A percentile compares a stretch with the other conserved stretches of the same genome.
Evolutionary conservation across 92 coral and sea anemone species (phyloP).

Genomic region (Diadumene lineata): DNA sequence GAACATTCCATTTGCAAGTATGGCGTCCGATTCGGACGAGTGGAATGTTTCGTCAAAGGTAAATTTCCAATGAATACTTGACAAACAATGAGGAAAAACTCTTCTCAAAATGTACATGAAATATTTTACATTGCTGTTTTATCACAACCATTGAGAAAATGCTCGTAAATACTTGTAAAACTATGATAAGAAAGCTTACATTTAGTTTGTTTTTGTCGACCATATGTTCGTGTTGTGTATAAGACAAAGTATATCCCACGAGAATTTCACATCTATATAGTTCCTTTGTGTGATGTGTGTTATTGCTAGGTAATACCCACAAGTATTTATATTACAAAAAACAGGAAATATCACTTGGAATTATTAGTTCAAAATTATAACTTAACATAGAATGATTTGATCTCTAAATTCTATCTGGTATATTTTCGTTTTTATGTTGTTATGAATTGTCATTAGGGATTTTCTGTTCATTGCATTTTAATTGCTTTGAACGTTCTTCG

Average conservation of each 20-base stretch:
- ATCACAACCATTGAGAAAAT: background rate
- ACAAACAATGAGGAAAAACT: background rate
- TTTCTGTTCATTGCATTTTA: too few relatives aligned
- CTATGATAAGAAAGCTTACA: background rate
- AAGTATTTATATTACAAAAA: too few relatives aligned
- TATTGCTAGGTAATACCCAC: too few relatives aligned
- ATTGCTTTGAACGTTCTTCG: background rate
- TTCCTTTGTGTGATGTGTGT: too few relatives aligned
- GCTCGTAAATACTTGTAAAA: background rate
- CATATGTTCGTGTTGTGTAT: background rate
- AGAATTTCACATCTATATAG: background rate
- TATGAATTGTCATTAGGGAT: too few relatives aligned
- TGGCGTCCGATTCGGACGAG: conserved; percentile 30
- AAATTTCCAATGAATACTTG: background rate
- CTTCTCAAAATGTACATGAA: background rate
- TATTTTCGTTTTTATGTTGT: too few relatives aligned
- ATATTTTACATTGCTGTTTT: background rate
- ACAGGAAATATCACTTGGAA: too few relatives aligned
- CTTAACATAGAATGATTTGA: too few relatives aligned
- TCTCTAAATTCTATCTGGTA: too few relatives aligned
- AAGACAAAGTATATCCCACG: background rate
- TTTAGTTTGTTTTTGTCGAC: background rate
- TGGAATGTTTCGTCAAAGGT: conserved; percentile 41
- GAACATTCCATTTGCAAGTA: conserved; percentile 18
- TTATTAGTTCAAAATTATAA: too few relatives aligned